Conservation (phyloP, 2,113 vertebrate species). For the Talpa occidentalis region DNA sequence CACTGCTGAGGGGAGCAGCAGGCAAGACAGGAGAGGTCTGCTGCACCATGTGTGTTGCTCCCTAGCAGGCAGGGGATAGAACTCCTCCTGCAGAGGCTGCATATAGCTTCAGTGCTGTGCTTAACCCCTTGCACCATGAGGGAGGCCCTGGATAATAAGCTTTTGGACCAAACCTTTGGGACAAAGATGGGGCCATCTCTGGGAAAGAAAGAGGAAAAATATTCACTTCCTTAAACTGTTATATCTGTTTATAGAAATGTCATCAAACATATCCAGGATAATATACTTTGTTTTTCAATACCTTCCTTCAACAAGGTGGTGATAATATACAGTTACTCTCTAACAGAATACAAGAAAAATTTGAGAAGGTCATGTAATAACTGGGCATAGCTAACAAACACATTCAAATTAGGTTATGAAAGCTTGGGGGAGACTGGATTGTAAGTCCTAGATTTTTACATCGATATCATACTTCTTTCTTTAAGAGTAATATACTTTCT, state of each 20-base stretch:
- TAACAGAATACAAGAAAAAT: constrained; percentile 92
- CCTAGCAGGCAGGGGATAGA: too few species aligned
- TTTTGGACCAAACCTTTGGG: neutral
- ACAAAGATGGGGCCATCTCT: neutral
- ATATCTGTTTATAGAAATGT: neutral
- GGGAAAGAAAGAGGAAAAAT: neutral
- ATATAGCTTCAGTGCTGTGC: too few species aligned
- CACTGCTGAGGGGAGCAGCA: too few species aligned
- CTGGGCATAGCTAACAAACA: constrained; percentile 92
- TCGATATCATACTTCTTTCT: constrained; percentile 91
- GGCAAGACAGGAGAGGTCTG: too few species aligned
- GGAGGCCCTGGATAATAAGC: too few species aligned
- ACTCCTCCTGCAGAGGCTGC: too few species aligned
- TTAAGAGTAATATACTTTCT: constrained; percentile 92
- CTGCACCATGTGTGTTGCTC: too few species aligned
- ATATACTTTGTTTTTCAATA: constrained; percentile 72
- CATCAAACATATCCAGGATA: neutral
- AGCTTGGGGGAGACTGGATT: constrained; percentile 92
- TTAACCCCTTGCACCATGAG: too few species aligned
- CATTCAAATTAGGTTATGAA: constrained; percentile 91
- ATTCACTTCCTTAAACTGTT: neutral
- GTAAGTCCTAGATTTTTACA: constrained; percentile 93
- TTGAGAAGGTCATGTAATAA: constrained; percentile 93
- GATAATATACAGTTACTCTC: constrained; percentile 94
- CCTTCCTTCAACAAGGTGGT: constrained; percentile 93